phyloP scores from a whole-genome alignment of 2,113 vertebrate genomes.

The Larimichthys crocea region DNA sequence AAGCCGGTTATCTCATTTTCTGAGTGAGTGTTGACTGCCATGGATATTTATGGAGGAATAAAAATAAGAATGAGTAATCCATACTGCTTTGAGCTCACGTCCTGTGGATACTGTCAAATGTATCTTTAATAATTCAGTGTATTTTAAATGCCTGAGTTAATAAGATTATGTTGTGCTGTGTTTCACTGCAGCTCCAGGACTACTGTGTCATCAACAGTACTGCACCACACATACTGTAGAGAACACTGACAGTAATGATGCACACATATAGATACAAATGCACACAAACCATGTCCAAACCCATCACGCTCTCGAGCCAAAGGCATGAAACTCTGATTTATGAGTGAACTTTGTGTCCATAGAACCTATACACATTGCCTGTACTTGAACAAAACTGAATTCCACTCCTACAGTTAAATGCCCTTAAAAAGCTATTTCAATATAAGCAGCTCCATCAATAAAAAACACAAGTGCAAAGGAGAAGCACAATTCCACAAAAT shows the following conservation, averaged over 20 bases:
- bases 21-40: constrained; percentile 18
- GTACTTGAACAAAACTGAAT: not conserved
- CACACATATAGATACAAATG: not conserved
- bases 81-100: constrained; percentile 34
- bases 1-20: constrained; percentile 25
- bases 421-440: not conserved
- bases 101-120: constrained; percentile 30
- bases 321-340: not conserved
- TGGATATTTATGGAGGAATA: constrained; percentile 31
- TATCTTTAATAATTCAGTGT: constrained; percentile 49
- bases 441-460: not conserved
- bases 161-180: constrained; percentile 35
- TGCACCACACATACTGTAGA: not conserved
- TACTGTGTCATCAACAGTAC: constrained; percentile 17
- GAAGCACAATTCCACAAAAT: not conserved
- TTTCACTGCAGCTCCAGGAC: constrained; percentile 8
- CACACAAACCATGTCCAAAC: constrained; percentile 2
- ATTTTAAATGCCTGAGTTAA: constrained; percentile 55
- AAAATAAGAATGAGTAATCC: constrained; percentile 45
- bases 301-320: not conserved
- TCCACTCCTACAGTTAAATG: not conserved
- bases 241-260: not conserved
- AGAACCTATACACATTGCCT: not conserved
- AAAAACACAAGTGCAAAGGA: not conserved
- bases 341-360: not conserved